Conservation (phyloP, 2,888 invertebrate genomes). For the Cantharis lateralis region DNA sequence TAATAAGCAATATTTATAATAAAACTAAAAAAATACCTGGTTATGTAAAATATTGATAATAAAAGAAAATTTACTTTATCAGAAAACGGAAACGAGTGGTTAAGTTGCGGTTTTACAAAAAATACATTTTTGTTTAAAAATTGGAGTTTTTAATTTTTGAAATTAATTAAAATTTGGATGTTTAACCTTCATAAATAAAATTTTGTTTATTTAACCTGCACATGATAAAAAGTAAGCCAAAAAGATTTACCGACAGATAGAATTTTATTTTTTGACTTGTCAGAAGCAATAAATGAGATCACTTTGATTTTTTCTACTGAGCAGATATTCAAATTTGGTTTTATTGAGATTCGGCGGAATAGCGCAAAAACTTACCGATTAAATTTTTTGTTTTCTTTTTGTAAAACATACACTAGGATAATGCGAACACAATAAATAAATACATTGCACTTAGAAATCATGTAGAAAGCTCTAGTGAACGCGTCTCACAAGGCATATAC, state of each 20-base stretch:
- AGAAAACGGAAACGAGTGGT: neutral
- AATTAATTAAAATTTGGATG: neutral
- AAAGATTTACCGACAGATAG: neutral
- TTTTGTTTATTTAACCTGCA: neutral
- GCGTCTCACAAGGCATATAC: slow-evolving; percentile 47
- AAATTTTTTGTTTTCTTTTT: neutral
- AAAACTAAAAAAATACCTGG: neutral
- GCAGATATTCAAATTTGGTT: neutral
- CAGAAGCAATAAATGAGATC: neutral
- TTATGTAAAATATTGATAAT: neutral
- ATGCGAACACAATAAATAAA: slow-evolving; percentile 16
- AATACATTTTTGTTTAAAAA: neutral
- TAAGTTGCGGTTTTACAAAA: neutral
- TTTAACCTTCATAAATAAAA: neutral
- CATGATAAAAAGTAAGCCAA: neutral
- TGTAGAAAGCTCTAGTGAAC: slow-evolving; percentile 37
- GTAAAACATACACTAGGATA: neutral
- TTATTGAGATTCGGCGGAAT: neutral
- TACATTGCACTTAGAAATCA: slow-evolving; percentile 48
- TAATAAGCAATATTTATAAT: neutral
- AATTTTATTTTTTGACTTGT: neutral
- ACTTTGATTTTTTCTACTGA: neutral
- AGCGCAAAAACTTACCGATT: neutral
- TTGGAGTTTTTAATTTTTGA: neutral
- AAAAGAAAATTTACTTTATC: neutral